Evolutionary conservation across 2,888 invertebrate genomes (phyloP), one percentile per base, ranked within the genome.

Genomic region (Scaptomyza caliginosa): DNA sequence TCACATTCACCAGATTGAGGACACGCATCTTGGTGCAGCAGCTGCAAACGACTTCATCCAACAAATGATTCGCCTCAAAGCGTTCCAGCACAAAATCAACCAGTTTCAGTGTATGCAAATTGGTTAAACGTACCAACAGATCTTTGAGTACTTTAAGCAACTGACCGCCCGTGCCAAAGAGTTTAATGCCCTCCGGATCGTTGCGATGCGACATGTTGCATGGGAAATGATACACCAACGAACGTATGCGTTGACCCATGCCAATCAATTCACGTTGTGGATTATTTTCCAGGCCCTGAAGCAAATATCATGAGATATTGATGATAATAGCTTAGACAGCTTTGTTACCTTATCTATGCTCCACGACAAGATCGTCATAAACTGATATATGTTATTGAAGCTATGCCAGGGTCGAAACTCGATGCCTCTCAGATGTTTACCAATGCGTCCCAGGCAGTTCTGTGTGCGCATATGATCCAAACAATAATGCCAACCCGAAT

Each of bases 361-460:
- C 93, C 95, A 95, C 0, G 95, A 93, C n/a, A 96, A 89, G 92
- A 96, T 94, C 58, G 95, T 94, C 93, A 96, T 95, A 86, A 96
- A 96, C 89, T 96, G 96, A 89, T 95, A 96, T 38, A 96, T 92
- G 89, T 96, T 96, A 90, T 95, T 95, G 80, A 96, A 95, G 89
- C 96, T 96, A 60, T 93, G 92, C 92, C 94, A 94, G 0, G 96
- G 96, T 28, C 94, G 93, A 72, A 97, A 94, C 13, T 94, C 93
- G 26, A 96, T 91, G 8, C 93, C 93, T 59, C 94, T 93, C 78
- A 96, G 93, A 81, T 94, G 92, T 46, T 91, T 92, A 0, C 96
- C 96, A 21, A 96, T 93, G 68, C 93, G 93, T 39, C 93, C 93
- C 34, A 96, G 91, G 76, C 96, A 96, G 65, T 93, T 92, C 70